Conservation (phyloP, 2,888 invertebrate genomes). For the Cerastoderma edule region DNA sequence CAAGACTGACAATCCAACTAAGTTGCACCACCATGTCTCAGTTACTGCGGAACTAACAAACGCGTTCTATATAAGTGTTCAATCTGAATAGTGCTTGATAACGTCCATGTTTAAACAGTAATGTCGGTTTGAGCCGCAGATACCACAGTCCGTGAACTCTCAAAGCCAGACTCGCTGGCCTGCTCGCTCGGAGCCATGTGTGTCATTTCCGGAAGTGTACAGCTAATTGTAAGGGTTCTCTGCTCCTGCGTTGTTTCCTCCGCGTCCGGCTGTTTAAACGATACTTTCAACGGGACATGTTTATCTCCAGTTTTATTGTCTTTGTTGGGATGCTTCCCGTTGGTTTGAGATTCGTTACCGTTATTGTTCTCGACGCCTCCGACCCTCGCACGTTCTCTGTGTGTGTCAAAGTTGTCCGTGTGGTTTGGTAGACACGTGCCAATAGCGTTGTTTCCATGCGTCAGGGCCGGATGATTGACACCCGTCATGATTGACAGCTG, state of each 20-base stretch:
- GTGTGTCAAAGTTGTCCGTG: too few relatives aligned
- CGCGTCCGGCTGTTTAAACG: slow-evolving; percentile 49
- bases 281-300: slow-evolving; percentile 27
- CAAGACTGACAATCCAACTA: too few relatives aligned
- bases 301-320: not conserved
- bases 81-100: too few relatives aligned
- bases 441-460: not conserved
- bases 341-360: too few relatives aligned
- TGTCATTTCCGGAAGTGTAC: slow-evolving; percentile 56
- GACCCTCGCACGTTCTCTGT: too few relatives aligned
- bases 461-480: slow-evolving; percentile 1
- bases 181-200: slow-evolving; percentile 31
- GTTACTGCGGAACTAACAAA: too few relatives aligned
- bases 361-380: too few relatives aligned
- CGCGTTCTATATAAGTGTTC: too few relatives aligned
- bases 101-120: too few relatives aligned
- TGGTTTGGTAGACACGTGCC: too few relatives aligned
- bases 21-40: too few relatives aligned
- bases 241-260: slow-evolving; percentile 26
- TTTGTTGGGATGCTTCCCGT: not conserved
- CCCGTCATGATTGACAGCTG: slow-evolving; percentile 65
- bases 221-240: slow-evolving; percentile 52
- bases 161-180: slow-evolving; percentile 52
- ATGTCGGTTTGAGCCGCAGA: slow-evolving; percentile 4
- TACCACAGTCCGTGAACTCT: slow-evolving; percentile 43